A percentile compares a stretch with the other conserved stretches of the same genome.
Conservation (phyloP, 2,113 vertebrate species). For the Syrmaticus mikado region DNA sequence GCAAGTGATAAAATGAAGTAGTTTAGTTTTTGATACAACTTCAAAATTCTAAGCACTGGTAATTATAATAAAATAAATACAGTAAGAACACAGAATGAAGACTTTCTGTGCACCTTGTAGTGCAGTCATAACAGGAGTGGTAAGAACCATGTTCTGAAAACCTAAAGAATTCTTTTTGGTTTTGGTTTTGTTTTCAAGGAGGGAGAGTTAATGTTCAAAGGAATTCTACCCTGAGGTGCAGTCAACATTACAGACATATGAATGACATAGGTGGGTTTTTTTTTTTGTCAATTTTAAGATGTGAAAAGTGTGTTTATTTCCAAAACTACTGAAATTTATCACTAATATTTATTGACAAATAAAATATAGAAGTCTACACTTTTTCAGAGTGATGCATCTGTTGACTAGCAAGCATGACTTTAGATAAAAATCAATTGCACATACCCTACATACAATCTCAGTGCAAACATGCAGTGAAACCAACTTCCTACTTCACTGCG, state of each 20-base stretch:
- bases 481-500: not conserved
- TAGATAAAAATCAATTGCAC: fast-evolving
- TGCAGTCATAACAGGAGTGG: not conserved
- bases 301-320: not conserved
- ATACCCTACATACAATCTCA: not conserved
- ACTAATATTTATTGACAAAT: not conserved
- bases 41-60: not conserved
- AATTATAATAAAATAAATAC: not conserved
- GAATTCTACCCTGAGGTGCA: not conserved
- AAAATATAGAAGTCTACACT: not conserved
- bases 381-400: fast-evolving
- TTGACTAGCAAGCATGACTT: not conserved
- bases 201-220: fast-evolving
- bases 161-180: fast-evolving
- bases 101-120: not conserved
- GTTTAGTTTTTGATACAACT: not conserved
- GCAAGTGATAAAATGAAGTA: fast-evolving
- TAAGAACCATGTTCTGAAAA: not conserved
- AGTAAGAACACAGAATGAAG: not conserved
- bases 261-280: not conserved
- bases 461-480: not conserved
- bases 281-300: not conserved
- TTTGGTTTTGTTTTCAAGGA: not conserved
- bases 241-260: not conserved
- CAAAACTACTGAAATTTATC: not conserved